Evolutionary conservation across 2,797 vertebrate species (phyloP), one percentile per base, ranked within the genome.

Genomic region (Mionectes olivaceus): DNA sequence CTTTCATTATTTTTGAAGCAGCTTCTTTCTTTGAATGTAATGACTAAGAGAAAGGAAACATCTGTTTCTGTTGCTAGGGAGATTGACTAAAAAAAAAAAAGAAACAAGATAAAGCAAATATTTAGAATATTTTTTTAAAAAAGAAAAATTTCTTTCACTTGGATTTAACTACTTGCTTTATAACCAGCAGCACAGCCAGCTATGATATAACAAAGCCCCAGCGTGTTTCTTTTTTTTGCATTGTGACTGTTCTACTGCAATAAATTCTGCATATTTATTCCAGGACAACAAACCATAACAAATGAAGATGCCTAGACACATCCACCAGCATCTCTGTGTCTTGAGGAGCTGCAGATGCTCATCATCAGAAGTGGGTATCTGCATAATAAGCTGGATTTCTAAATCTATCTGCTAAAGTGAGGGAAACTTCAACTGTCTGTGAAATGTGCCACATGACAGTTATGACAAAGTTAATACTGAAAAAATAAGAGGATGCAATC

Each of bases 61-160:
- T 97, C 98, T 98, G 97, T 97, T 96, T 97, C 96, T 97, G 98
- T 98, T 98, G 97, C 97, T 97, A 98, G 96, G 97, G 98, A 97
- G 94, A 98, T 89, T 32, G 61, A 96, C 89, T 96, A 19, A 18
- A n/a, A 30, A 50, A 69, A 69, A 30, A 50, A 75, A 44, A 64
- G 96, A 95, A 85, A 89, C 27, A 68, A 95, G 93, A 96, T 46
- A 96, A 97, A 95, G 94, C 94, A 97, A 98, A 97, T 97, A 97
- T 97, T 96, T 94, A 95, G 93, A 94, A 70, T 95, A 39, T 89
- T 94, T 97, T 68, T 95, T 95, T 75, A 23, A 8, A 67, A 91
- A 83, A 56, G 21, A 53, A 97, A 95, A 97, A 95, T 89, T 93
- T 71, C 59, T 96, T 96, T 91, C 78, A 70, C 89, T 97, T 95